Evolutionary conservation across 2,888 invertebrate genomes (phyloP).

Genomic region (Thereva nobilitata): DNA sequence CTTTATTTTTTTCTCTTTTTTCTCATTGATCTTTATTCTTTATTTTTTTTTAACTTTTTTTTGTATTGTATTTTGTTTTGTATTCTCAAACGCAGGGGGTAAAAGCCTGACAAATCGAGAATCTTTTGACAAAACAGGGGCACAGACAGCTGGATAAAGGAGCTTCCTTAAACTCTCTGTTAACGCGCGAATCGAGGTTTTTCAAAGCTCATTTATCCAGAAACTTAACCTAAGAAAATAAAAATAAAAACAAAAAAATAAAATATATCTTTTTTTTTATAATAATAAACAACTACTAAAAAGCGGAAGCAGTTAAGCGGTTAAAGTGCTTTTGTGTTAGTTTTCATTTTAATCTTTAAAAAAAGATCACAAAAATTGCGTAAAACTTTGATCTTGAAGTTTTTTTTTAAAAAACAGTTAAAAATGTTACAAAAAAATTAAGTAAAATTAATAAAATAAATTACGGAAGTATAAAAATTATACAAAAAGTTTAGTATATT

Average conservation of each 20-base stretch:
- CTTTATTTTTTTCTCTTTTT: conserved; percentile 21
- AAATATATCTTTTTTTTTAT: not conserved
- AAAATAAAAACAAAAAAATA: conserved; percentile 30
- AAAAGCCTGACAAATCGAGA: conserved; percentile 61
- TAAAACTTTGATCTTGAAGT: too few species aligned
- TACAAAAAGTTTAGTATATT: too few species aligned
- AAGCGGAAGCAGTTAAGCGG: conserved; percentile 26
- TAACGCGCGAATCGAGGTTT: not conserved
- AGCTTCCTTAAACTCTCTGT: conserved; percentile 35
- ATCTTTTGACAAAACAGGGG: conserved; percentile 51
- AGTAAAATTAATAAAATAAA: too few species aligned
- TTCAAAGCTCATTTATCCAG: conserved; percentile 51
- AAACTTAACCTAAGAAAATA: conserved; percentile 45
- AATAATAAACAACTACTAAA: conserved; percentile 39
- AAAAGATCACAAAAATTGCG: too few species aligned
- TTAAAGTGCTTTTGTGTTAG: not conserved
- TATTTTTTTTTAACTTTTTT: conserved; percentile 16
- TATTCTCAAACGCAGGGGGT: conserved; percentile 44
- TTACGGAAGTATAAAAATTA: too few species aligned
- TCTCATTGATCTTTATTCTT: conserved; percentile 21
- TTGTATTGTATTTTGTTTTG: conserved; percentile 25
- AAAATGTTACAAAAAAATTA: too few species aligned
- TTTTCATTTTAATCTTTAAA: too few species aligned
- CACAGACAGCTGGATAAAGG: conserved; percentile 52
- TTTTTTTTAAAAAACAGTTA: too few species aligned